phyloP scores from a whole-genome alignment of 2,797 vertebrate genomes.

The Bradypus variegatus region DNA sequence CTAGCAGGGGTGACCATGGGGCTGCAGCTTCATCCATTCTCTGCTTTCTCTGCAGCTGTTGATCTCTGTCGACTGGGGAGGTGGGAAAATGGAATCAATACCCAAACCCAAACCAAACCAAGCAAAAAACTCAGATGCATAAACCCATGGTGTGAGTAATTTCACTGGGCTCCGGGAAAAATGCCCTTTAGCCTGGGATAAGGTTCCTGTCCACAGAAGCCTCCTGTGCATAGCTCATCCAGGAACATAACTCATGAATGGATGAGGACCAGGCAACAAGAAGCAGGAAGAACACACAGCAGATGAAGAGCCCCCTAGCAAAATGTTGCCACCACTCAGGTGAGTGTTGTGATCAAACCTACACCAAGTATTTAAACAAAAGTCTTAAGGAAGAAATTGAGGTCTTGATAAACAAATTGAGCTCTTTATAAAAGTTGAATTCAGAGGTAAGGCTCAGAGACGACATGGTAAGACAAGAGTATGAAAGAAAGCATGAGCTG shows the following conservation, averaged over 20 bases:
- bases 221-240: not conserved
- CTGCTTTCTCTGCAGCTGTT: not conserved
- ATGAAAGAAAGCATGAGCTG: not conserved
- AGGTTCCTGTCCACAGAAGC: not conserved
- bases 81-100: no score
- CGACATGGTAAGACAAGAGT: no score
- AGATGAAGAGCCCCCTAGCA: not conserved
- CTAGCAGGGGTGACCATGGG: no score
- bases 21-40: no score
- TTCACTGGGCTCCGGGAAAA: not conserved
- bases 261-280: not conserved
- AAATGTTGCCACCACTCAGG: not conserved
- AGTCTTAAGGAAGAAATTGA: not conserved
- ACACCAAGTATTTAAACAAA: not conserved
- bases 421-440: not conserved
- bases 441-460: not conserved
- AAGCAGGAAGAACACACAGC: not conserved
- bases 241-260: not conserved
- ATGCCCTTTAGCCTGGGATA: not conserved
- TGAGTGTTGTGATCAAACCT: not conserved
- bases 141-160: not conserved
- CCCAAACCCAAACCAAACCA: not conserved
- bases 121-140: not conserved
- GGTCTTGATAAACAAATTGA: not conserved
- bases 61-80: not conserved